Evolutionary conservation across 2,113 vertebrate species (phyloP).

Genomic region (Sebastes schlegelii): DNA sequence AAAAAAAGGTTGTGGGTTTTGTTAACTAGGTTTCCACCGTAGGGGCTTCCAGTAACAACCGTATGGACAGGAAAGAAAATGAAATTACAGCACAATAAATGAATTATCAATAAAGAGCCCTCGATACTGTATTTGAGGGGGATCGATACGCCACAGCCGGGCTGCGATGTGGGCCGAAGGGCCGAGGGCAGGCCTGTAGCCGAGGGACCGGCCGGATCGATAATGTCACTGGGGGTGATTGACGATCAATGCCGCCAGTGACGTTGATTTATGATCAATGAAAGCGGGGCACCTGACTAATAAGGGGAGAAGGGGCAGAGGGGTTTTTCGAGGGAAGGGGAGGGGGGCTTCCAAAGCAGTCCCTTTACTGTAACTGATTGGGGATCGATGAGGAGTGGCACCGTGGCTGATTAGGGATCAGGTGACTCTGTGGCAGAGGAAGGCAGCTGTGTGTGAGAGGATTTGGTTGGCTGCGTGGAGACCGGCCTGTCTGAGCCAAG

Average conservation of each 20-base stretch:
- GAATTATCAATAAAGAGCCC: slow-evolving; percentile 79
- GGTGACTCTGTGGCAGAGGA: slow-evolving; percentile 51
- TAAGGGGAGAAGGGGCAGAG: slow-evolving; percentile 53
- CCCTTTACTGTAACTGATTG: slow-evolving; percentile 78
- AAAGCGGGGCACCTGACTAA: slow-evolving; percentile 70
- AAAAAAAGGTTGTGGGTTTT: slow-evolving; percentile 54
- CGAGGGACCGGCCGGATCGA: slow-evolving; percentile 62
- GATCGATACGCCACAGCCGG: slow-evolving; percentile 71
- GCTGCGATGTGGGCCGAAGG: slow-evolving; percentile 52
- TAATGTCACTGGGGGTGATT: slow-evolving; percentile 78
- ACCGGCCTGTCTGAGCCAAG: slow-evolving; percentile 58
- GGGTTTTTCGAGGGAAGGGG: not conserved
- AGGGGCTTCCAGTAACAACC: slow-evolving; percentile 76
- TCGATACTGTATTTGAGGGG: slow-evolving; percentile 77
- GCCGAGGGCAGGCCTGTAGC: slow-evolving; percentile 54
- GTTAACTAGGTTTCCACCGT: slow-evolving; percentile 70
- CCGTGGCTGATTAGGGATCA: slow-evolving; percentile 72
- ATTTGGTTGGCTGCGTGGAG: slow-evolving; percentile 63
- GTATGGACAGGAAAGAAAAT: slow-evolving; percentile 79
- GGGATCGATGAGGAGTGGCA: slow-evolving; percentile 75
- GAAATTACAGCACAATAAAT: slow-evolving; percentile 83
- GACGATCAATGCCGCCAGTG: slow-evolving; percentile 76
- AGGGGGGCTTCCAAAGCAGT: slow-evolving; percentile 44
- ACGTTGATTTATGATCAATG: slow-evolving; percentile 81
- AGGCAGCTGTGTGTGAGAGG: slow-evolving; percentile 61